Percentiles rank a stretch among this genome's conserved stretches.
phyloP scores from a whole-genome alignment of 2,797 vertebrate genomes.

The Poeciliopsis turneri region DNA sequence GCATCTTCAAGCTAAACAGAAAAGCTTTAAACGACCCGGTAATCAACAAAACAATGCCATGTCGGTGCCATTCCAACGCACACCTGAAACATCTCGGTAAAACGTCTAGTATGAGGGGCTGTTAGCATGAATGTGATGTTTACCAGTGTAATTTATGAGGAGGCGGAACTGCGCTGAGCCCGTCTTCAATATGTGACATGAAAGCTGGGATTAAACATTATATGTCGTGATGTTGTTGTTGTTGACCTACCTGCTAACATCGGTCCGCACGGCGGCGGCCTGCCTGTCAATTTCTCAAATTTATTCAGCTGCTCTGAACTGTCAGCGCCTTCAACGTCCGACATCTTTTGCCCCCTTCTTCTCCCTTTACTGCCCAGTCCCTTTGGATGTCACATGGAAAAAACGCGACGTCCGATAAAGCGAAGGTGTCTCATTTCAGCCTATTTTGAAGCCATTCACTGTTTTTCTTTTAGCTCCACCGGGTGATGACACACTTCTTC shows the following conservation, averaged over 20 bases:
- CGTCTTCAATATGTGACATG: not conserved
- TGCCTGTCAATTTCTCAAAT: conserved; percentile 87
- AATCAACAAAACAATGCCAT: not conserved
- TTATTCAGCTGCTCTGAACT: conserved; percentile 84
- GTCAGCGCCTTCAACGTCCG: conserved; percentile 65
- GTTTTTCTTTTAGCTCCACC: conserved; percentile 39
- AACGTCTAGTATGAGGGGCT: not conserved
- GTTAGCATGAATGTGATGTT: conserved; percentile 28
- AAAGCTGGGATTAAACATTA: not conserved
- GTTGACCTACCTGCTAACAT: conserved; percentile 84
- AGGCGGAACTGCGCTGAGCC: rapidly evolving
- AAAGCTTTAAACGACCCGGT: not conserved
- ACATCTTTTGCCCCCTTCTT: conserved; percentile 66
- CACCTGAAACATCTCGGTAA: not conserved
- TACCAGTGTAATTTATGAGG: not conserved
- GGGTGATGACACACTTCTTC: conserved; percentile 29
- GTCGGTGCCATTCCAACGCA: not conserved
- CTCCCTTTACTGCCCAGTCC: conserved; percentile 42
- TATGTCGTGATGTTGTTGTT: conserved; percentile 43
- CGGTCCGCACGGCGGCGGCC: conserved; percentile 82
- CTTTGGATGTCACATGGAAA: conserved; percentile 43
- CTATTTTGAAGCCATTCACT: conserved; percentile 59
- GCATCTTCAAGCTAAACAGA: not conserved
- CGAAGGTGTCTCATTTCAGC: conserved; percentile 49
- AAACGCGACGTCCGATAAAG: conserved; percentile 51